phyloP scores from a whole-genome alignment of 2,888 invertebrate species.

The Lagria hirta region DNA sequence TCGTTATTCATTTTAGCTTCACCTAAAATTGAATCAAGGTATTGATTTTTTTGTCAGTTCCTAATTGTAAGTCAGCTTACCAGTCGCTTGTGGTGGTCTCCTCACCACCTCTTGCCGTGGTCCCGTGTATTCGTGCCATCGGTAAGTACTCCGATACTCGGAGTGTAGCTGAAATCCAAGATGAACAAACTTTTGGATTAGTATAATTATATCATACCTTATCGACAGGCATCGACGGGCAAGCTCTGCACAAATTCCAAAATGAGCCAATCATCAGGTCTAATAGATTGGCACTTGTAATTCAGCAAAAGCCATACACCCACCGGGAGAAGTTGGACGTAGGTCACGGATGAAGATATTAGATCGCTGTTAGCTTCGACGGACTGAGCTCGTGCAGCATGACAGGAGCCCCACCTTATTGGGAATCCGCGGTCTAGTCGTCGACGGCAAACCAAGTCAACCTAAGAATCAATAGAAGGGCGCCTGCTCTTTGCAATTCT shows the following conservation, averaged over 20 bases:
- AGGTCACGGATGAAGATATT: conserved; percentile 26
- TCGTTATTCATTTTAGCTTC: conserved; percentile 43
- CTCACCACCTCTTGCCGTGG: conserved; percentile 72
- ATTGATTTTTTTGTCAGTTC: too few species aligned
- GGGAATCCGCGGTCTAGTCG: conserved; percentile 38
- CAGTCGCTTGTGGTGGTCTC: conserved; percentile 57
- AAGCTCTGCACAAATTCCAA: conserved; percentile 96
- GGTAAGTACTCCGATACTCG: conserved; percentile 91
- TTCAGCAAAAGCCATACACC: conserved; percentile 41
- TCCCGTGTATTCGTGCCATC: conserved; percentile 91
- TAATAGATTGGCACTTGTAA: conserved; percentile 38
- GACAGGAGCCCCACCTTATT: conserved; percentile 46
- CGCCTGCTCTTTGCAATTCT: conserved; percentile 41
- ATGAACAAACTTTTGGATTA: conserved; percentile 31
- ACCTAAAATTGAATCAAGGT: conserved; percentile 33
- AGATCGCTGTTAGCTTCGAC: conserved; percentile 20
- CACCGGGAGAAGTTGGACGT: conserved; percentile 28
- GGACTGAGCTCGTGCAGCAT: conserved; percentile 28
- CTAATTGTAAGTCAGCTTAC: conserved; percentile 36
- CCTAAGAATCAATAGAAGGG: conserved; percentile 43
- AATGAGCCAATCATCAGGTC: conserved; percentile 92
- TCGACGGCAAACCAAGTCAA: conserved; percentile 29
- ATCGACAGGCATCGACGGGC: conserved; percentile 95
- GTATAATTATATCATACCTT: conserved; percentile 65
- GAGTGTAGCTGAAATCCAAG: conserved; percentile 91